These are phyloP conservation scores for Melitaea cinxia DNA, from an alignment of 1,140 invertebrate genomes.

Conservation along the genomic window DNA sequence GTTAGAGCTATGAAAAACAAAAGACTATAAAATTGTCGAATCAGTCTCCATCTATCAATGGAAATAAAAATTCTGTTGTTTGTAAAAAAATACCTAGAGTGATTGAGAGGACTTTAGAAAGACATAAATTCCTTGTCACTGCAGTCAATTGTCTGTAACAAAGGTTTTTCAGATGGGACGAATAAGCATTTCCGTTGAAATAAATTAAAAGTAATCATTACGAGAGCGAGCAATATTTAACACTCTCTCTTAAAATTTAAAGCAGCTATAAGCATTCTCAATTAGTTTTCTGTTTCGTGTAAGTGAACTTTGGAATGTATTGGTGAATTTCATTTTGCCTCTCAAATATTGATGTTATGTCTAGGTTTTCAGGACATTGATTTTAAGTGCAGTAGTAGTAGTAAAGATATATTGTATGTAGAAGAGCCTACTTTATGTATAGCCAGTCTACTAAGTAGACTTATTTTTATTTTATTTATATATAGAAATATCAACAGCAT, in stretches of 20 bases:
- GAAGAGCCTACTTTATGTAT: no score
- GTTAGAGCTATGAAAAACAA: no score
- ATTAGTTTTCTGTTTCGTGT: slow-evolving; percentile 17
- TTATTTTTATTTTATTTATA: no score
- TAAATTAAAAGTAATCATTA: slow-evolving; percentile 48
- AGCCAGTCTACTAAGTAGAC: no score
- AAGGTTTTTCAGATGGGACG: slow-evolving; percentile 49
- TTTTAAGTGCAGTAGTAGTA: no score
- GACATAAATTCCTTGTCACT: slow-evolving; percentile 49
- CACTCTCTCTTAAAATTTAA: slow-evolving; percentile 28
- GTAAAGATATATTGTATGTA: no score
- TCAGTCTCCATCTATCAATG: no score
- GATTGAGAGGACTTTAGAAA: slow-evolving; percentile 17
- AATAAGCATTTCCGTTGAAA: slow-evolving; percentile 38
- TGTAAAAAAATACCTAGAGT: slow-evolving; percentile 12
- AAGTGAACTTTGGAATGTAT: slow-evolving; percentile 3
- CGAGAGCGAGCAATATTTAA: slow-evolving; percentile 42
- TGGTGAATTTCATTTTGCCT: neutral
- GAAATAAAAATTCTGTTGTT: neutral
- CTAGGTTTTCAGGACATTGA: no score
- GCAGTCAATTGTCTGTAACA: slow-evolving; percentile 62
- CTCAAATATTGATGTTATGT: neutral
- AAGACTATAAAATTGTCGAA: no score
- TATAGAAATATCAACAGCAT: no score
- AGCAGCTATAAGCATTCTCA: slow-evolving; percentile 24